Evolutionary conservation across 2,888 invertebrate species (phyloP), one percentile per base, ranked within the genome.

Genomic region (Amblyjoppa fuscipennis): DNA sequence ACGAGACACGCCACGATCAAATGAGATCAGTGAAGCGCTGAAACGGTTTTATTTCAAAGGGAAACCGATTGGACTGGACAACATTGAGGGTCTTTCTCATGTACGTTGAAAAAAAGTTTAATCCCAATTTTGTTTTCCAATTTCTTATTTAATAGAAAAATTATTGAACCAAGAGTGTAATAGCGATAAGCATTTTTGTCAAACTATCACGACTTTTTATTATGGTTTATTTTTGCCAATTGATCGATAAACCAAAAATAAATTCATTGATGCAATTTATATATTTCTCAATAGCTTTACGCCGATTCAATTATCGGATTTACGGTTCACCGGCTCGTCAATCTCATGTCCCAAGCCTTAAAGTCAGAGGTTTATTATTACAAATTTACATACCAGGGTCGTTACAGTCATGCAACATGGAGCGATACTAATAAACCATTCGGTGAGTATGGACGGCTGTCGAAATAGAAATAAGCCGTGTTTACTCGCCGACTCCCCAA

Each of bases 291-390:
- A 7, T 20, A 84, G 84, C n/a, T 73, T 7, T 97, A 95, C 89
- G 95, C 95, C 0, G 97, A 97, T 91, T 93, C 95, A 0, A 88
- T 96, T 7, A 95, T 95, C 25, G 96, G 95, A 1, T 96, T 96
- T 88, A 94, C 95, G 0, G 95, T 95, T 0, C 96, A 97, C 90
- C 95, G 96, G 71, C 95, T 96, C 84, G 96, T 95, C 0, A 95
- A 96, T 89, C 91, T 97, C 84, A 94, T 96, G 38, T 95, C 96
- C 0, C 94, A 95, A 6, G 94, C 95, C 49, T 96, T 95, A 0
- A 94, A 94, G 5, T 90, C 94, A 68, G 83, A 86, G 2, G 88
- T 91, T 31, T 97, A 95, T 92, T 96, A 96, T 90, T 96, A 96
- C 91, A 94, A 95, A 68, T 96, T 96, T 88, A 94, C 95, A 13